Base-by-base conservation (phyloP, 2,888 invertebrate species). In the Toxonevra muliebris region DNA sequence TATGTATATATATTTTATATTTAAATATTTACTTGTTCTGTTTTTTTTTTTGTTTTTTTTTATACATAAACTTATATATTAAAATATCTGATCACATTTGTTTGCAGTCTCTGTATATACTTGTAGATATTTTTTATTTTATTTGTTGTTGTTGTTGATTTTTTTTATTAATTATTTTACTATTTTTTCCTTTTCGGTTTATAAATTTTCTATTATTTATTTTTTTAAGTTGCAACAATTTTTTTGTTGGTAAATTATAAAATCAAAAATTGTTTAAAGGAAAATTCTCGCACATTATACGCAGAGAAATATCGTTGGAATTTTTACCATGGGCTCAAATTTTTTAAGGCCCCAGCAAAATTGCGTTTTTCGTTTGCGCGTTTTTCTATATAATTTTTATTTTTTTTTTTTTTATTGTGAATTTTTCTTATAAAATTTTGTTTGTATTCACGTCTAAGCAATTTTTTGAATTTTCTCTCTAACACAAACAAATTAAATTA, bases 51-150 rank as follows among this genome's bases (percentile, higher is more conserved):
- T 67, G 71, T 60, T 43, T 57, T 69, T 73, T 74, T 71, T 71
- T 70, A 72, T 74, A 75, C 71, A 80, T 79, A 80, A 79, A 81
- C 82, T 79, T 81, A 82, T 82, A 71, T 75, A 80, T 80, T 80
- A 74, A 82, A 80, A 84, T 84, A 85, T 85, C 84, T 85, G 85
- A 85, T 85, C 85, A 85, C 85, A 85, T 85, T 83, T 83, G 80
- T 82, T 84, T 84, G 84, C 84, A 84, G 84, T 84, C 84, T 84
- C 83, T 83, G 79, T 82, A 82, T 81, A 82, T 79, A 80, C 72
- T 76, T 77, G 74, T 73, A 76, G 73, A 73, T 75, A 61, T 67
- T 73, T 70, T 76, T 71, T 66, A 17, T 66, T 69, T 64, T 13
- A 62, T 65, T 69, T 43, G 65, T 63, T 63, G 40, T 65, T 69